Evolutionary conservation across 2,888 invertebrate genomes (phyloP).

Genomic region (Tortrix viridana): DNA sequence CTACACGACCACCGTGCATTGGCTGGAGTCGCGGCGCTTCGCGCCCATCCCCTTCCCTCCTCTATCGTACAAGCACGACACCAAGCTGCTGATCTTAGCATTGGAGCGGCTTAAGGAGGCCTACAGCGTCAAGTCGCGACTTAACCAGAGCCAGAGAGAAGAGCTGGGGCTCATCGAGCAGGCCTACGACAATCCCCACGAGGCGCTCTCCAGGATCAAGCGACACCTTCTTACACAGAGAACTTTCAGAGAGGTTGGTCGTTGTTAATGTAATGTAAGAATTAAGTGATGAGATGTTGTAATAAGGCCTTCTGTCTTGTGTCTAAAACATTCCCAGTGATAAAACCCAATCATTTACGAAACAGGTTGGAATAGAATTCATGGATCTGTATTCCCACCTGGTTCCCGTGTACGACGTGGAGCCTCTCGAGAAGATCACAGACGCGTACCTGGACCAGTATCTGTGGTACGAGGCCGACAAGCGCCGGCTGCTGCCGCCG

Average conservation of each 20-base stretch:
- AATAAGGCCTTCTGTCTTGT: not conserved
- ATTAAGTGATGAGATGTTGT: not conserved
- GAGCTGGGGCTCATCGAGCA: slow-evolving; percentile 99
- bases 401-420: slow-evolving; percentile 99
- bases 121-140: slow-evolving; percentile 97
- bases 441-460: slow-evolving; percentile 99
- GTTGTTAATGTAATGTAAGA: slow-evolving; percentile 36
- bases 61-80: slow-evolving; percentile 99
- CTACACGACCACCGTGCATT: slow-evolving; percentile 99
- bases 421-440: slow-evolving; percentile 99
- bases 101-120: slow-evolving; percentile 98
- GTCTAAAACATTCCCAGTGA: not conserved
- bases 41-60: slow-evolving; percentile 99
- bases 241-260: slow-evolving; percentile 99
- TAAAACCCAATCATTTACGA: not conserved
- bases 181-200: slow-evolving; percentile 99
- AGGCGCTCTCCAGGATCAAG: slow-evolving; percentile 99
- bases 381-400: slow-evolving; percentile 99
- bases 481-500: slow-evolving; percentile 96
- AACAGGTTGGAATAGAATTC: slow-evolving; percentile 98
- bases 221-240: slow-evolving; percentile 99
- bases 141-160: slow-evolving; percentile 99
- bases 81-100: slow-evolving; percentile 98
- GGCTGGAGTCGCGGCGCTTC: slow-evolving; percentile 99
- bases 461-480: slow-evolving; percentile 99